phyloP scores from a whole-genome alignment of 2,888 invertebrate species.

The Atrina japonica region DNA sequence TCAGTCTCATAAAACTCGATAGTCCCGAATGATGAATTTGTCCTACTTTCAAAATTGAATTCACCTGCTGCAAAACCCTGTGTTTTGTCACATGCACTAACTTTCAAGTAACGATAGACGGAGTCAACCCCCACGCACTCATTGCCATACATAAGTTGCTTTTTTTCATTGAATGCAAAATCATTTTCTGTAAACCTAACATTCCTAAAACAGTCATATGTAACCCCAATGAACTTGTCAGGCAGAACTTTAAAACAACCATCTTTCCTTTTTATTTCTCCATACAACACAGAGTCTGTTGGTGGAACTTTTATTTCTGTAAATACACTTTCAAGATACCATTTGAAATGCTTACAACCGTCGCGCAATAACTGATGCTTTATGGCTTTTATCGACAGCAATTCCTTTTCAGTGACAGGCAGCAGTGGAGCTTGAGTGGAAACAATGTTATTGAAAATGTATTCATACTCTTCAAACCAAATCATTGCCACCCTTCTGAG shows the following conservation, averaged over 20 bases:
- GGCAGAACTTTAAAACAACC: slow-evolving; percentile 50
- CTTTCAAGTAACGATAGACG: background rate
- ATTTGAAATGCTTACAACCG: slow-evolving; percentile 96
- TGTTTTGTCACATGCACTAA: background rate
- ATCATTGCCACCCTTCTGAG: slow-evolving; percentile 39
- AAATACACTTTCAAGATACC: slow-evolving; percentile 97
- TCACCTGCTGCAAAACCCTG: no score
- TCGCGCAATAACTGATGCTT: slow-evolving; percentile 79
- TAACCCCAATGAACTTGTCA: slow-evolving; percentile 59
- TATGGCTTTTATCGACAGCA: no score
- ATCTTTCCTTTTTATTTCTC: slow-evolving; percentile 58
- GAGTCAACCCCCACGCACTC: slow-evolving; percentile 24
- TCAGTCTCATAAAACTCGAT: background rate
- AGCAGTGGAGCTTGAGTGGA: background rate
- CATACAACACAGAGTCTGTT: slow-evolving; percentile 52
- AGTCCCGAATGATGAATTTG: no score
- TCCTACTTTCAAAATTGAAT: no score
- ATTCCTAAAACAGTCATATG: slow-evolving; percentile 61
- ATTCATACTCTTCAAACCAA: slow-evolving; percentile 45
- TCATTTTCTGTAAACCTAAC: slow-evolving; percentile 60
- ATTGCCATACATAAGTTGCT: slow-evolving; percentile 44
- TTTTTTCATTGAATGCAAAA: slow-evolving; percentile 53
- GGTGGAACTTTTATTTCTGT: slow-evolving; percentile 85
- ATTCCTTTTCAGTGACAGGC: no score
- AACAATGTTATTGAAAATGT: slow-evolving; percentile 24